Evolutionary conservation across 2,797 vertebrate genomes (phyloP), one percentile per base, ranked within the genome.

Genomic region (Oophaga sylvatica): DNA sequence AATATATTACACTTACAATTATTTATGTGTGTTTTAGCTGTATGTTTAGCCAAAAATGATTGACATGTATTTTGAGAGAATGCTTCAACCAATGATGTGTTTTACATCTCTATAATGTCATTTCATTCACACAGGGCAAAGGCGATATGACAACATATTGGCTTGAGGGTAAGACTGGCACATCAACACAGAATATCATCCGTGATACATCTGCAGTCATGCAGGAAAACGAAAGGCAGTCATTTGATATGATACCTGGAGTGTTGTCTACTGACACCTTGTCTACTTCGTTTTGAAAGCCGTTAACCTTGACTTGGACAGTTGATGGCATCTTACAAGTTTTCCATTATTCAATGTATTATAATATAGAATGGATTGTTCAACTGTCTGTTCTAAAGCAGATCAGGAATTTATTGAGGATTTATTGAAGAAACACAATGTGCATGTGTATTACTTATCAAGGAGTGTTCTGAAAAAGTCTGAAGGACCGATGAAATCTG

Each of bases 141-240:
- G 95, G 96, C 5, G 94, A 97, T 90, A 97, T 97, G 96, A 93
- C 96, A 82, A 97, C 96, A 0, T 96, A 96, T 87, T 97, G 96
- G 95, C 90, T 97, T 88, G 94, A 96, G 91, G 95, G 95, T n/a
- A 97, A 96, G 89, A 94, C 94, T 89, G 80, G 79, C 2, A 59
- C 84, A 73, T 81, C 85, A 83, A 83, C 60, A n/a, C 83, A 84
- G 80, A 94, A 93, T 87, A 92, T 92, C 29, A 22, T 16, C 3
- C 57, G 65, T 89, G 92, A 87, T 83, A 87, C 68, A 60, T 86
- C 88, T 77, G 11, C 83, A 19, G 81, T 63, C 41, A 73, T 89
- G 88, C 88, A 90, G 82, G 91, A 93, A 81, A 53, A 29, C 67
- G 90, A 87, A 56, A 90, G 60, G 86, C 89, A 91, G 85, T 87